phyloP scores from a whole-genome alignment of 2,888 invertebrate genomes.

The Drosophila longiperda region DNA sequence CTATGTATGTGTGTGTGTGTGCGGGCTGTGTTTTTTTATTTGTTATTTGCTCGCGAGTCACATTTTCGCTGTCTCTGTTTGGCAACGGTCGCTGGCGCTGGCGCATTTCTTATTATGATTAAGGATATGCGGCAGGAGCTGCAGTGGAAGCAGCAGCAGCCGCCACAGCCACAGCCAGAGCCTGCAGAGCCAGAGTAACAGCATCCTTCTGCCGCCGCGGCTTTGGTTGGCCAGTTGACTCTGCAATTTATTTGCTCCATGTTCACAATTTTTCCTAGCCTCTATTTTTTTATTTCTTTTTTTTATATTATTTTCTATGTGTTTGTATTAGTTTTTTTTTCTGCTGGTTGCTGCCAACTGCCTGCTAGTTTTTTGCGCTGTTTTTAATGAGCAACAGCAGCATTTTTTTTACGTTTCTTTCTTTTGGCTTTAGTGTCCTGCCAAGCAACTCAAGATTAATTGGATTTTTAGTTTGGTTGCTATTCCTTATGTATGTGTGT shows the following conservation, averaged over 20 bases:
- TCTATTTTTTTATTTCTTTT: conserved; percentile 5
- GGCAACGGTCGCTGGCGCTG: conserved; percentile 67
- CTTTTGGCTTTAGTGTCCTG: conserved; percentile 37
- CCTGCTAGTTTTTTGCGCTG: conserved; percentile 62
- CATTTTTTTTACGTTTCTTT: conserved; percentile 4
- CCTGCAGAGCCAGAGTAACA: conserved; percentile 13
- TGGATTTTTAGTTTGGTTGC: conserved; percentile 67
- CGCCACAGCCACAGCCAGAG: conserved; percentile 18
- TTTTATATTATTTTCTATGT: conserved; percentile 9
- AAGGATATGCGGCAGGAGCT: conserved; percentile 66
- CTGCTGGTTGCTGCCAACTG: conserved; percentile 49
- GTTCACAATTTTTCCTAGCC: conserved; percentile 28
- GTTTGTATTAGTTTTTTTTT: conserved; percentile 40
- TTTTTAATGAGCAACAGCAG: conserved; percentile 61
- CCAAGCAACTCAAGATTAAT: conserved; percentile 74
- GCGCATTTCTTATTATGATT: conserved; percentile 82
- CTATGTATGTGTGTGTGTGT: conserved; percentile 25
- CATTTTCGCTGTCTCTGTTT: conserved; percentile 78
- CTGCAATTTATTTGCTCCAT: conserved; percentile 66
- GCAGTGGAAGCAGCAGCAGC: conserved; percentile 44
- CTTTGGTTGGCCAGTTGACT: conserved; percentile 65
- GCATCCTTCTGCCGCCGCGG: conserved; percentile 48
- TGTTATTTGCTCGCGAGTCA: conserved; percentile 64
- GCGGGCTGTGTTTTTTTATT: conserved; percentile 38
- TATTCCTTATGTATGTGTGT: conserved; percentile 9